Conservation (phyloP, 1,140 invertebrate genomes). For the Cotesia vestalis region DNA sequence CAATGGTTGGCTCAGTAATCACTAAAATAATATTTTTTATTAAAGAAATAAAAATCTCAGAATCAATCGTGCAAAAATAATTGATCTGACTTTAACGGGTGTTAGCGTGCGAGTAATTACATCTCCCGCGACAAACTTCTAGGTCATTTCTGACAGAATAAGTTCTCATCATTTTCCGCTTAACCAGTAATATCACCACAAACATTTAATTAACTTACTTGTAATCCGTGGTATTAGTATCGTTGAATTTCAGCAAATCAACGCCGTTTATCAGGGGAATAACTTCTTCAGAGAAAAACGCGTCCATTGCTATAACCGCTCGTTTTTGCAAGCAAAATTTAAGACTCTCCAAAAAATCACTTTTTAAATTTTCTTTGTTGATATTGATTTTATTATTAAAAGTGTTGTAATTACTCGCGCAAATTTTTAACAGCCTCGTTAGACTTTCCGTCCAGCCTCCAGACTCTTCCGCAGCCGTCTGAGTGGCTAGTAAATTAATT, state of each 20-base stretch:
- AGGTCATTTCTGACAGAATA: conserved; percentile 17
- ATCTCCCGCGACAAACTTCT: conserved; percentile 9
- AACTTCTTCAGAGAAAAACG: conserved; percentile 48
- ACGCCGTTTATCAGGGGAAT: conserved; percentile 56
- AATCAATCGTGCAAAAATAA: no score
- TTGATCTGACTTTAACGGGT: no score
- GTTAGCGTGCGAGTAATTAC: no score
- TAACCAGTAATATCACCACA: no score
- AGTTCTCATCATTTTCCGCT: not conserved
- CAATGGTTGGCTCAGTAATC: no score
- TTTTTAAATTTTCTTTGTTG: conserved; percentile 21
- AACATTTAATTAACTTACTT: conserved; percentile 21
- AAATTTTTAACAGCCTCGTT: conserved; percentile 48
- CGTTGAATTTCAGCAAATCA: conserved; percentile 48
- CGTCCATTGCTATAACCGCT: conserved; percentile 48
- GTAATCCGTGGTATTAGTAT: conserved; percentile 14
- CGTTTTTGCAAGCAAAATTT: conserved; percentile 51
- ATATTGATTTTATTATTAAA: conserved; percentile 32
- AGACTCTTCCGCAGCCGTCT: conserved; percentile 39
- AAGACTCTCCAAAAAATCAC: conserved; percentile 49
- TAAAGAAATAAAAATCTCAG: no score
- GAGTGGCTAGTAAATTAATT: conserved; percentile 21
- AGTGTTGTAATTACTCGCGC: conserved; percentile 37
- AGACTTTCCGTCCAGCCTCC: conserved; percentile 46
- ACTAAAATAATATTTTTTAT: no score